Conservation (phyloP, 2,113 vertebrate species). For the Craseonycteris thonglongyai region DNA sequence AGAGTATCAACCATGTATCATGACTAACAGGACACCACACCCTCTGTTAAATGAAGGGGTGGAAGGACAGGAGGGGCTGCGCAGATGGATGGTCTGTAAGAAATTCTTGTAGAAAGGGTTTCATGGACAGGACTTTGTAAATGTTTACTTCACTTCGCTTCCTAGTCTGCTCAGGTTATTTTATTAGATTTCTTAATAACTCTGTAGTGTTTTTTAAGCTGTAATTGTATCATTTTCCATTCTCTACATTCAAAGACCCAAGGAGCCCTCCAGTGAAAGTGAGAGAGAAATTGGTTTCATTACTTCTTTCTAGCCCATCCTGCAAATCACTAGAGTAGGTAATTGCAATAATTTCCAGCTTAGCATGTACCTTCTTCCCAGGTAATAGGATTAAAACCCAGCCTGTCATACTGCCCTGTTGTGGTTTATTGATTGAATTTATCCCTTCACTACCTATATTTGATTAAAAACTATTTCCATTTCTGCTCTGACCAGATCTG, state of each 20-base stretch:
- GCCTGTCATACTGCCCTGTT: slow-evolving; percentile 2
- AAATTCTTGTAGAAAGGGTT: neutral
- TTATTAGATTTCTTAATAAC: neutral
- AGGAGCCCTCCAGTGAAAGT: neutral
- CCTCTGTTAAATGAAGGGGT: neutral
- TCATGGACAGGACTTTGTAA: neutral
- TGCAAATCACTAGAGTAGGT: slow-evolving; percentile 36
- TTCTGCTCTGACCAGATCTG: neutral
- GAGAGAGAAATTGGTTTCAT: slow-evolving; percentile 55
- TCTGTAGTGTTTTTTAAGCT: neutral
- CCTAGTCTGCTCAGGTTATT: neutral
- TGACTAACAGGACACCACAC: neutral
- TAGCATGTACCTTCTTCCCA: slow-evolving; percentile 28
- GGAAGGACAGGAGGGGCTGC: neutral
- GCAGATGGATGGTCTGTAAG: neutral
- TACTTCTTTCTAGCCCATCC: slow-evolving; percentile 14
- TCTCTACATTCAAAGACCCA: neutral
- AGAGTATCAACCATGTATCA: neutral
- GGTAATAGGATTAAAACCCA: slow-evolving; percentile 51
- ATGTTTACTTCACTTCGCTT: neutral
- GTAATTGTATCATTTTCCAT: neutral
- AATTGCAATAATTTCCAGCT: slow-evolving; percentile 61
- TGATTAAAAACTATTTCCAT: slow-evolving; percentile 46
- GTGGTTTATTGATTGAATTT: slow-evolving; percentile 41
- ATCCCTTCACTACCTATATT: slow-evolving; percentile 26